Evolutionary conservation across 2,797 vertebrate genomes (phyloP), one percentile per base, ranked within the genome.

Genomic region (Xenentodon cancila): DNA sequence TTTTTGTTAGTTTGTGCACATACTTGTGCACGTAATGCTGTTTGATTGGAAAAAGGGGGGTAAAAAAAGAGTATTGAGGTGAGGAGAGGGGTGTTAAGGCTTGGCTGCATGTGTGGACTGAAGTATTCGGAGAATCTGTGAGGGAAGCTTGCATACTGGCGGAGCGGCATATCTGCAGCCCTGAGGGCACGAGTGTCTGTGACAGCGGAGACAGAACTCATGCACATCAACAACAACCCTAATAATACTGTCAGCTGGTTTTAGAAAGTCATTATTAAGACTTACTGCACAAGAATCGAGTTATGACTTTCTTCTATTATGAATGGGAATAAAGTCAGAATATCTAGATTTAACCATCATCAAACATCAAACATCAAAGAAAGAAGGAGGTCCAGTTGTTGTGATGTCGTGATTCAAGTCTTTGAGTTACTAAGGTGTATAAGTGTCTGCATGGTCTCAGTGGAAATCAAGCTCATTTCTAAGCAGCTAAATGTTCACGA

Each of bases 121-220:
- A 11, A 64, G 59, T 59, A 82, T 88, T 69, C 55, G 6, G 48
- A 76, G 59, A 84, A 87, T 87, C 19, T 46, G 15, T 9, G 0
- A 62, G 44, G 46, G 49, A 73, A 68, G 27, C 17, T 4, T 42
- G 43, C 19, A 9, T 16, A 19, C 49, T 18, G 27, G 34, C 40
- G 13, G 25, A 63, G 61, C 19, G 55, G 56, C 59, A 43, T 59
- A 46, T 71, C 57, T 75, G 69, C 46, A 63, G 55, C 32, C 44
- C 60, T 15, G 58, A 51, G 50, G 47, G 57, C 17, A 55, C 5
- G 0, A 37, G 52, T 27, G 48, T 27, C 19, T 46, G 49, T 27
- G 37, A 25, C 15, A 51, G 56, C 46, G 8, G 16, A 63, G 1
- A 5, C 47, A 8, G 57, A 56, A 56, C 13, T 17, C 1, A 1